These are phyloP conservation scores for Spermophilus dauricus DNA, from an alignment of 2,113 vertebrate genomes.

Conservation along the genomic window DNA sequence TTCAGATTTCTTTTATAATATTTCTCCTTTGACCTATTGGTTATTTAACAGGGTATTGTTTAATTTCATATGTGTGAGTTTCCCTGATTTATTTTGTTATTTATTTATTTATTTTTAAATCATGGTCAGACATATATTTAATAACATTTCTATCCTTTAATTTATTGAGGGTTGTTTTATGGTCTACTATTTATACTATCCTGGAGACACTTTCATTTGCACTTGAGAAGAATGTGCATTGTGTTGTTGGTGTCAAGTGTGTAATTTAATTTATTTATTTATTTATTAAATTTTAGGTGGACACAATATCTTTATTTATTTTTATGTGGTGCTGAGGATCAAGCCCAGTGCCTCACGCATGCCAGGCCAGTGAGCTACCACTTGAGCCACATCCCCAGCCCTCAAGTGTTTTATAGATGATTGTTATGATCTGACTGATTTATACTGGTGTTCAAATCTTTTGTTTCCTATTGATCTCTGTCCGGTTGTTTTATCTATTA, in stretches of 20 bases:
- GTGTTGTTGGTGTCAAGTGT: neutral
- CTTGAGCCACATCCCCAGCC: too few species aligned
- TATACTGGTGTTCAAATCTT: neutral
- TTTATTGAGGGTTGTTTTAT: conserved; percentile 2
- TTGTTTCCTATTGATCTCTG: neutral
- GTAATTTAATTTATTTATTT: too few species aligned
- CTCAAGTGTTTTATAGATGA: neutral
- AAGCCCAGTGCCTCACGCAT: too few species aligned
- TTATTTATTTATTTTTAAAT: neutral
- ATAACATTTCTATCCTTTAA: neutral
- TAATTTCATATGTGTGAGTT: neutral
- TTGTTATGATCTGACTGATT: neutral
- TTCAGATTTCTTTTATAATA: neutral
- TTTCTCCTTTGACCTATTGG: neutral
- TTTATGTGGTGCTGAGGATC: too few species aligned
- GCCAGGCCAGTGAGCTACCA: too few species aligned
- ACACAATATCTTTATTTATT: too few species aligned
- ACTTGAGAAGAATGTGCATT: neutral
- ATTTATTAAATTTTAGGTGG: too few species aligned
- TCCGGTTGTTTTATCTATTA: neutral
- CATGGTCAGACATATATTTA: neutral
- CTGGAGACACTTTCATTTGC: neutral
- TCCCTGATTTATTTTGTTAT: neutral
- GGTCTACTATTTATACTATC: neutral
- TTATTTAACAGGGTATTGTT: neutral